A percentile compares a stretch with the other conserved stretches of the same genome.
Evolutionary conservation across 92 coral and sea anemone species (phyloP).

Genomic region (Desmophyllum pertusum): DNA sequence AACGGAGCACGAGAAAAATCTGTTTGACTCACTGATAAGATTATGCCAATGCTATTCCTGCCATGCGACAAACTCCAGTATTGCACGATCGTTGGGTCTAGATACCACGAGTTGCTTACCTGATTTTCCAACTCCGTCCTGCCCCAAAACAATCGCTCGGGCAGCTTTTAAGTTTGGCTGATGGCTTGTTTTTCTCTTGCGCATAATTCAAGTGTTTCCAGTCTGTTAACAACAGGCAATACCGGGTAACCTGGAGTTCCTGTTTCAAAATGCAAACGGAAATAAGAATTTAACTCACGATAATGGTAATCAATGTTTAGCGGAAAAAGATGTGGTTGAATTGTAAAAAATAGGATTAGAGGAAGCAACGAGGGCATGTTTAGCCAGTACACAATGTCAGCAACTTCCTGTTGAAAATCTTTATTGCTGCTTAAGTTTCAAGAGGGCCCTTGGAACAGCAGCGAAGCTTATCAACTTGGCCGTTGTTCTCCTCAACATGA

Average conservation of each 20-base stretch:
- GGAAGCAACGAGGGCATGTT: background rate
- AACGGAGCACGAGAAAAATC: slow-evolving; percentile 10
- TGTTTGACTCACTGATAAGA: slow-evolving; percentile 2
- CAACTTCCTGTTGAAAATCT: background rate
- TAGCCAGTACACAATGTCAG: background rate
- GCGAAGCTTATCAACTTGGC: background rate
- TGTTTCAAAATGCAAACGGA: slow-evolving; percentile 17
- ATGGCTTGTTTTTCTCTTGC: slow-evolving; percentile 67
- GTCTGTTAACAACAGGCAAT: background rate
- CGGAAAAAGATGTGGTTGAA: slow-evolving; percentile 7
- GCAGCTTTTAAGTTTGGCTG: slow-evolving; percentile 49
- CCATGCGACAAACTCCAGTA: slow-evolving; percentile 16
- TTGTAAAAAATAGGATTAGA: background rate
- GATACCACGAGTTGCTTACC: slow-evolving; percentile 36
- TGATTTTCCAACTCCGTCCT: slow-evolving; percentile 90
- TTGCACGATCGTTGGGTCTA: background rate
- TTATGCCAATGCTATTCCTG: background rate
- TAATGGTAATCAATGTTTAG: background rate
- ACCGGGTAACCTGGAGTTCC: too few species aligned
- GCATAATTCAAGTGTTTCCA: slow-evolving; percentile 31
- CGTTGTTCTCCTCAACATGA: background rate
- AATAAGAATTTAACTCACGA: background rate
- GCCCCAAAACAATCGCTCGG: slow-evolving; percentile 69
- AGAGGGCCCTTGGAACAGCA: slow-evolving; percentile 10
- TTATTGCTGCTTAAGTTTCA: background rate